Evolutionary conservation across 1,140 invertebrate genomes (phyloP), one percentile per base, ranked within the genome.

Genomic region (Anthonomus grandis): DNA sequence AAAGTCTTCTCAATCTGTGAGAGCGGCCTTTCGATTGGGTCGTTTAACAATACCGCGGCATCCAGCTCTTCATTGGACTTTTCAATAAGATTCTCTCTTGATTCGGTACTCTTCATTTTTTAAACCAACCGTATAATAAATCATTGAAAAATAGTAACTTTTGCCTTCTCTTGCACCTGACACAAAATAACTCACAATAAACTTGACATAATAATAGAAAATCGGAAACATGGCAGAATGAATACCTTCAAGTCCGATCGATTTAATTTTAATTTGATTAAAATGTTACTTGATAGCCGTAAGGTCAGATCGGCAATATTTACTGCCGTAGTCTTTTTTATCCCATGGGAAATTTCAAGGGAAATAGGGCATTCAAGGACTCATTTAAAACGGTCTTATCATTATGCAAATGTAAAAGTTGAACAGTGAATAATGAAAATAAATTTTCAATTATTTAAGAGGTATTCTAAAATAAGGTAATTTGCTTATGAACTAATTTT

Each of bases 1-100:
- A 89, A 94, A 47, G 84, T 83, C 70, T 94, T 93, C 72, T 94
- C 91, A 50, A 88, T 82, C 36, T 83, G 80, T 13, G 86, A 86
- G 36, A 93, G 81, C 10, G 83, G 74, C 64, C 84, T 81, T 56
- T 89, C 87, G n/a, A 72, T 63, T 24, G 74, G 65, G 64, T 74
- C 75, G 12, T 48, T 60, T 2, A 59, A 34, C 2, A 51, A 24
- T 9, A 37, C 19, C 4, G 17, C 39, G 12, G 42, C 38, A 47
- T 48, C 49, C n/a, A 57, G 39, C 9, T 45, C 38, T 37, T 57
- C 57, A 8, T 21, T 34, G 8, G n/a, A 34, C 5, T 34, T 56
- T 22, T 61, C 36, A 15, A 68, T 49, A 15, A 68, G 37, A 39
- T 67, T 48, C 27, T 68, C 52, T 46, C 52, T 49, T 13, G 66